These are phyloP conservation scores for Archips crataeganus DNA, from an alignment of 2,888 invertebrate genomes.

Conservation along the genomic window DNA sequence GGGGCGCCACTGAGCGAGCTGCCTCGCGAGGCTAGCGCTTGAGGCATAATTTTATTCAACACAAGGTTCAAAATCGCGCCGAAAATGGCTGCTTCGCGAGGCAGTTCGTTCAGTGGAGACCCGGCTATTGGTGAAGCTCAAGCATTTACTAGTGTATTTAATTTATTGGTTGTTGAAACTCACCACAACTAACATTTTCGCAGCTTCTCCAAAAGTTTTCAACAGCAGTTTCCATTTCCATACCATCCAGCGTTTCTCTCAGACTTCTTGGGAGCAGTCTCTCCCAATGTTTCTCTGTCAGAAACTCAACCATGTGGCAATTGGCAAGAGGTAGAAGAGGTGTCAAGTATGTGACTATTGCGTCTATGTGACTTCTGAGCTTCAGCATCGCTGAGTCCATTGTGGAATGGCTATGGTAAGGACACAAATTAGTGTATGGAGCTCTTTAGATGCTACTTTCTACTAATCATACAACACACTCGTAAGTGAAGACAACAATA, in stretches of 20 bases:
- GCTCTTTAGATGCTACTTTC: too few species aligned
- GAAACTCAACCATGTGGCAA: slow-evolving; percentile 89
- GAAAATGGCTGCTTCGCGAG: too few species aligned
- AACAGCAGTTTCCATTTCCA: slow-evolving; percentile 73
- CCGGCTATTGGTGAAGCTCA: too few species aligned
- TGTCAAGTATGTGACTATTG: slow-evolving; percentile 83
- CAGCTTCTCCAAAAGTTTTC: slow-evolving; percentile 79
- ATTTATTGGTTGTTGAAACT: slow-evolving; percentile 13
- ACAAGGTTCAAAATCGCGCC: too few species aligned
- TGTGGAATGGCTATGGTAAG: slow-evolving; percentile 22
- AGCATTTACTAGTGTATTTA: too few species aligned
- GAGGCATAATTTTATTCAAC: too few species aligned
- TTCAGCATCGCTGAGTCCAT: slow-evolving; percentile 59
- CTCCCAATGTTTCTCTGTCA: slow-evolving; percentile 89
- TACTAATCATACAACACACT: too few species aligned
- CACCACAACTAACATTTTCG: slow-evolving; percentile 43
- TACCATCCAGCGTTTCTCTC: slow-evolving; percentile 75
- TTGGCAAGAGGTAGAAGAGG: slow-evolving; percentile 88
- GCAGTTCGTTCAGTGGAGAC: too few species aligned
- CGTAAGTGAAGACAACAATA: too few species aligned
- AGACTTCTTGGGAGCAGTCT: slow-evolving; percentile 85
- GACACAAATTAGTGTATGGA: too few species aligned
- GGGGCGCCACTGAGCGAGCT: too few species aligned
- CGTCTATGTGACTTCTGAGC: slow-evolving; percentile 73
- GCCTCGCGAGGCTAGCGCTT: too few species aligned